These are phyloP conservation scores for Hesperia comma DNA, from an alignment of 2,888 invertebrate species.

Conservation along the genomic window DNA sequence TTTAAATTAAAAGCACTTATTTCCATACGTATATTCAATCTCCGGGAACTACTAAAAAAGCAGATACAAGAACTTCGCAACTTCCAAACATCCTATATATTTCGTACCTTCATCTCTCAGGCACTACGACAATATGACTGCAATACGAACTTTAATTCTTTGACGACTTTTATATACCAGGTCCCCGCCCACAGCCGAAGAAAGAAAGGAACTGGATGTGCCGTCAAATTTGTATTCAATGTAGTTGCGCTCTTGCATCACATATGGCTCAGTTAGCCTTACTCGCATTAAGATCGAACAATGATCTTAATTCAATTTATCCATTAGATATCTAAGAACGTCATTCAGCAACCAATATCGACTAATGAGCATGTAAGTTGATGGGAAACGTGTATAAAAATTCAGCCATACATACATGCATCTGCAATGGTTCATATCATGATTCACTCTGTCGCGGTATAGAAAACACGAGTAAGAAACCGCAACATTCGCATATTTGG, in stretches of 20 bases:
- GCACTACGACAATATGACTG: slow-evolving; percentile 58
- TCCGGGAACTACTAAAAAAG: background rate
- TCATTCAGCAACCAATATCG: too few species aligned
- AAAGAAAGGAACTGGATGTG: slow-evolving; percentile 69
- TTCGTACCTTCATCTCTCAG: slow-evolving; percentile 73
- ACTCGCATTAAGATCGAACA: slow-evolving; percentile 36
- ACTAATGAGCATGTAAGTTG: too few species aligned
- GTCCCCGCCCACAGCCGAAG: slow-evolving; percentile 67
- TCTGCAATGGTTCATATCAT: too few species aligned
- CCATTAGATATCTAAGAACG: too few species aligned
- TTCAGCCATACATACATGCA: too few species aligned
- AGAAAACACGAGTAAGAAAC: too few species aligned
- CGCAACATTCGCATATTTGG: too few species aligned
- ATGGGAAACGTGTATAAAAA: too few species aligned
- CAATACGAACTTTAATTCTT: slow-evolving; percentile 61
- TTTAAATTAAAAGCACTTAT: slow-evolving; percentile 10
- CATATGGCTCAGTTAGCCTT: slow-evolving; percentile 34
- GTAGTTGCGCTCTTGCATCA: slow-evolving; percentile 44
- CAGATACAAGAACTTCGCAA: background rate
- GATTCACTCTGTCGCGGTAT: too few species aligned
- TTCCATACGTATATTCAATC: background rate
- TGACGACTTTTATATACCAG: slow-evolving; percentile 68
- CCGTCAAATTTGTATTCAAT: slow-evolving; percentile 51
- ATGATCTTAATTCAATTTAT: slow-evolving; percentile 9
- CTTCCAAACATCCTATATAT: slow-evolving; percentile 13